Evolutionary conservation across 1,140 invertebrate species (phyloP), one percentile per base, ranked within the genome.

Genomic region (Drosophila insularis): DNA sequence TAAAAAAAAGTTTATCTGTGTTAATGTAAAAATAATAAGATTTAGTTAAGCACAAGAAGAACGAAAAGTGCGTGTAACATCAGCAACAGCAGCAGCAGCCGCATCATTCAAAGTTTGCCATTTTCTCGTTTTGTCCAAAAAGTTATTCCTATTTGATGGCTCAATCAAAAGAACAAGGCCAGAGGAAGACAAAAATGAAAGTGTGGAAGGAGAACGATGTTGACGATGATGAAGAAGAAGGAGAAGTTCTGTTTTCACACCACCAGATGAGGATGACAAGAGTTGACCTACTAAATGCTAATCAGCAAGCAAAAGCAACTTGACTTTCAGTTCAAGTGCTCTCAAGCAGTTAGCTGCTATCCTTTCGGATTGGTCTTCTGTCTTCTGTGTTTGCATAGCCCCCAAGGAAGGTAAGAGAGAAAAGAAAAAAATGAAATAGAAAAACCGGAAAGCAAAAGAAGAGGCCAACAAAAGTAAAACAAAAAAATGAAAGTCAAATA

Each of bases 281-380:
- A 78, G 77, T 69, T 87, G 84, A 89, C 84, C 84, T 64, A 89
- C 84, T 87, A 89, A 87, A 87, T 87, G 84, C 82, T 87, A 87
- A 87, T 89, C 82, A 87, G 43, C 43, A 50, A 50, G 43, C 8
- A 21, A 21, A 50, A 21, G 69, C 50, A 75, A 77, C 68, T 78
- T 73, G 68, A 78, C 75, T 78, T 71, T 74, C 55, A 53, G 75
- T 87, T 66, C 53, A 87, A 70, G 79, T 66, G 53, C 65, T 70
- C 67, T 55, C 21, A 40, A 23, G 39, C 62, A 58, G 54, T 35
- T 43, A 56, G 37, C 55, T 55, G 39, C 11, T 43, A 19, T 27
- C 17, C 59, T 46, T 50, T 59, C 19, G n/a, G 63, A n/a, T 3
- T 23, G 11, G 31, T 23, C 40, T 43, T 19, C 21, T 46, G 39